phyloP scores from a whole-genome alignment of 2,888 invertebrate genomes.

The Noctua comes region DNA sequence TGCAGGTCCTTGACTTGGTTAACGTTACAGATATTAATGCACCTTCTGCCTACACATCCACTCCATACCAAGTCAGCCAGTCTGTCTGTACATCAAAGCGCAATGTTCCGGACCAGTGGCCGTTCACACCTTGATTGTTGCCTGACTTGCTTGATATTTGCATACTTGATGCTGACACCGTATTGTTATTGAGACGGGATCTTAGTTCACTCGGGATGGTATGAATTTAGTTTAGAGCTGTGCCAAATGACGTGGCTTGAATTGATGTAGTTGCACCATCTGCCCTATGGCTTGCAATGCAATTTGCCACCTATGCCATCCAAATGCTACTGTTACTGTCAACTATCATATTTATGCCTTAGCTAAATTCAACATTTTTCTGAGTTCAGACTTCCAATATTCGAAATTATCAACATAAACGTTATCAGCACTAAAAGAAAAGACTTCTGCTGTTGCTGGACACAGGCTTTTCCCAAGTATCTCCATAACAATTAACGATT shows the following conservation, averaged over 20 bases:
- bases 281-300: not conserved
- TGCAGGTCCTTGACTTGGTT: not conserved
- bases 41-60: constrained; percentile 26
- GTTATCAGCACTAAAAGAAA: not conserved
- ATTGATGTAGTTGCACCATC: not conserved
- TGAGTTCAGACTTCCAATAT: not conserved
- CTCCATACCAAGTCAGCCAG: constrained; percentile 21
- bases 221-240: constrained; percentile 19
- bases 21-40: not conserved
- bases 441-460: too few species aligned
- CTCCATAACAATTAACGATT: not conserved
- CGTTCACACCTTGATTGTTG: constrained; percentile 62
- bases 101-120: constrained; percentile 50
- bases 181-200: constrained; percentile 48
- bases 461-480: not conserved
- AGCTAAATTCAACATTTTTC: not conserved
- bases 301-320: not conserved
- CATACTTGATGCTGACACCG: constrained; percentile 57
- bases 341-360: not conserved
- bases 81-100: constrained; percentile 49
- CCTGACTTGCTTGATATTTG: constrained; percentile 53
- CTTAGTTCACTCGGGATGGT: not conserved
- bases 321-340: not conserved
- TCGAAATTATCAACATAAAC: not conserved
- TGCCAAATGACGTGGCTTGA: not conserved